Evolutionary conservation across 2,888 invertebrate species (phyloP), one percentile per base, ranked within the genome.

Genomic region (Osedax fenrisi): DNA sequence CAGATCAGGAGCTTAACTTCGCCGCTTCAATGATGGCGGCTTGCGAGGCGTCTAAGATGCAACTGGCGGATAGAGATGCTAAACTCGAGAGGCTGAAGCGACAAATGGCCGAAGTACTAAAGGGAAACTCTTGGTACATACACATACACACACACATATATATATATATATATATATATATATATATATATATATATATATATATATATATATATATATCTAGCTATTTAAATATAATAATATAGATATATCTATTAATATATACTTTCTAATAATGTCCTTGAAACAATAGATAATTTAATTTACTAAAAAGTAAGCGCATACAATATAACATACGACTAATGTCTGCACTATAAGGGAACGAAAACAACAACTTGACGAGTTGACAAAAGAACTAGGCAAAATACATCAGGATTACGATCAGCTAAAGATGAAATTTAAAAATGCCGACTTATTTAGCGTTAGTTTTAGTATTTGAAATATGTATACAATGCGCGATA

Each of bases 91-190:
- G 80, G 72, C 77, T 84, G 68, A 84, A 84, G 76, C 79, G 79
- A 61, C 84, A 84, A 76, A 84, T 84, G 82, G 83, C 83, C 61
- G 83, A 83, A 64, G 82, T 82, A 26, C 77, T 84, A 41, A 82
- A 82, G 75, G 84, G 83, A 70, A 84, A 83, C 75, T 84, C 84
- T 27, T 81, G 82, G 83, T 83, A 78, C 61, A 76, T 70, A 41
- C 17, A 41, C 41, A 41, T 41, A 41, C 17, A 13, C 13, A 56
- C 17, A 13, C 17, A 56, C 56, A 13, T 17, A 64, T 64, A 23
- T 22, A 64, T 64, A 64, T 64, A n/a, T 25, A n/a, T 68, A 25
- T 68, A 25, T 68, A 23, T 13, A 5, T 64, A 64, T 41, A 17
- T 41, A 41, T 41, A 41, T 17, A 41, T 41, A 41, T 41, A 41